Base-by-base conservation (phyloP, 2,888 invertebrate genomes). In the Agriopis leucophaearia region DNA sequence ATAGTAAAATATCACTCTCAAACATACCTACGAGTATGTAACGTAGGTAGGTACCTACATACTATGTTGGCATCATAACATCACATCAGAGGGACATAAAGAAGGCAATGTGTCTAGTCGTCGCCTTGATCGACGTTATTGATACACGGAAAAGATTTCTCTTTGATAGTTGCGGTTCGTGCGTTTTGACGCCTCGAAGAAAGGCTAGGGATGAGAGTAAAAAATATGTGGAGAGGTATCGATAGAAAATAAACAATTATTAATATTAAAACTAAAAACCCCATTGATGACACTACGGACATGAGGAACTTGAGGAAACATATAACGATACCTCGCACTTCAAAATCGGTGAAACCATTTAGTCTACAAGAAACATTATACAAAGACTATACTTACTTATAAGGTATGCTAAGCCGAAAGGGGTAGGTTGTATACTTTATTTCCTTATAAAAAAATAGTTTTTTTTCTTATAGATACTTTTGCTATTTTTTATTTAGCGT, bases 141-240 rank as follows among this genome's bases (percentile, higher is more conserved):
- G 93, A 90, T 92, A 94, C 94, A 94, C 91, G 94, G 94, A 94
- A 94, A 94, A 94, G 93, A 94, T 94, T 93, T 94, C 94, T 92
- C 92, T 94, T 94, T 94, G 94, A 94, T 94, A 94, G 94, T 94
- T 89, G 92, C 84, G 92, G 90, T 88, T 86, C 83, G 84, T 90
- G 85, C 88, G 89, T 88, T 91, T 90, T 89, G 91, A 91, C 89
- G 92, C 89, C 88, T 89, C 85, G 87, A 45, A 77, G 76, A 75
- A 71, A 62, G 12, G 38, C 36, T 62, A 66, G 61, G 59, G 63
- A 59, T 70, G 69, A 27, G 54, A 44, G 60, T 68, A 56, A 54
- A 56, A 55, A 13, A 12, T 18, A 50, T 16, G 15, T 27, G 9
- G 8, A 35, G 75, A 74, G 77, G 78, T 75, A 74, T 57, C 66